These are phyloP conservation scores for Myopa testacea DNA, from an alignment of 2,888 invertebrate species.

Conservation along the genomic window DNA sequence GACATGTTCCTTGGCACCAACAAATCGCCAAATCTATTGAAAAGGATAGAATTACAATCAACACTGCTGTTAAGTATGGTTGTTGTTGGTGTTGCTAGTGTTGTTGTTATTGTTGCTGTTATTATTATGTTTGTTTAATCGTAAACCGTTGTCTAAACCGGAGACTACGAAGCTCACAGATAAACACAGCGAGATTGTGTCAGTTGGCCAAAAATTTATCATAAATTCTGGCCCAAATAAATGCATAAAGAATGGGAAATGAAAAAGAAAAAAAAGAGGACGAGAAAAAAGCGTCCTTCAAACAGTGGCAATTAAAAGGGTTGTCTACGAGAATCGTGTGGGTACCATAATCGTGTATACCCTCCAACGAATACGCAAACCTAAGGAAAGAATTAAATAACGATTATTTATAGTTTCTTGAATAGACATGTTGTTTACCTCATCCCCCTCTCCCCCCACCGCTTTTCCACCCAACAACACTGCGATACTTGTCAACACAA, in stretches of 20 bases:
- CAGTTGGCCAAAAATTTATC: slow-evolving; percentile 49
- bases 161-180: slow-evolving; percentile 9
- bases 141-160: slow-evolving; percentile 11
- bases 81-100: no score
- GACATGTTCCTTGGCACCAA: background rate
- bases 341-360: background rate
- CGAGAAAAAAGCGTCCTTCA: background rate
- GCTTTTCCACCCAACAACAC: slow-evolving; percentile 10
- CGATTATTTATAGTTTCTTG: background rate
- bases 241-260: slow-evolving; percentile 36
- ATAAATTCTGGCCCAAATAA: slow-evolving; percentile 54
- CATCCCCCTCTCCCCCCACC: background rate
- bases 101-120: no score
- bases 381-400: background rate
- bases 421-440: no score
- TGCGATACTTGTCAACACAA: slow-evolving; percentile 37
- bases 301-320: slow-evolving; percentile 49
- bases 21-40: background rate
- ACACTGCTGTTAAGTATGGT: no score
- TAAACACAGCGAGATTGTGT: slow-evolving; percentile 30
- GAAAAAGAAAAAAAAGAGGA: slow-evolving; percentile 25
- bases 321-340: slow-evolving; percentile 47
- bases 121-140: background rate
- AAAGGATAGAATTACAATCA: background rate
- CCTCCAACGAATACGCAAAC: background rate